These are phyloP conservation scores for Stenodera caucasica DNA, from an alignment of 2,888 invertebrate genomes.

Conservation along the genomic window DNA sequence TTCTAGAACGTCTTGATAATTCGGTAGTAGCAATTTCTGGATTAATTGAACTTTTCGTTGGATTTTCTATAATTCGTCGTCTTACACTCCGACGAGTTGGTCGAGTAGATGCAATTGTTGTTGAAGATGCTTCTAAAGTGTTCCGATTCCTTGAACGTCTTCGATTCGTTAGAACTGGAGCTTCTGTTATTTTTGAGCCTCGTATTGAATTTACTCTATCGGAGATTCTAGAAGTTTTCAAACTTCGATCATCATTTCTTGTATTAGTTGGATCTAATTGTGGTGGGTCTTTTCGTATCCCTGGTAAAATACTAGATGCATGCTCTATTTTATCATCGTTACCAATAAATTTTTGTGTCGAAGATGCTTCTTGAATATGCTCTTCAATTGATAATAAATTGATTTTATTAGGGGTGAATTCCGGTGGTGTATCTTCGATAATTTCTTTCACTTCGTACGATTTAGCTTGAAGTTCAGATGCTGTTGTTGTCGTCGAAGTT, in stretches of 20 bases:
- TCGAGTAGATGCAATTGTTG: constrained; percentile 14
- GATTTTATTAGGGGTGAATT: background rate
- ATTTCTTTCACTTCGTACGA: background rate
- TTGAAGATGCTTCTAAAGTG: constrained; percentile 7
- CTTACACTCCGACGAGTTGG: constrained; percentile 26
- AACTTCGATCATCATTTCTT: background rate
- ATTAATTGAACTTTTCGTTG: constrained; percentile 32
- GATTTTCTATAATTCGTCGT: constrained; percentile 28
- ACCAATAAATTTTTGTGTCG: background rate
- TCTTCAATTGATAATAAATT: background rate
- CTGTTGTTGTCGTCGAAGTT: background rate
- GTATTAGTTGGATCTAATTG: background rate
- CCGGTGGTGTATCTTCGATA: background rate
- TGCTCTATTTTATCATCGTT: background rate
- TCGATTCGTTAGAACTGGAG: constrained; percentile 7
- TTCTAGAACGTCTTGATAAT: constrained; percentile 40
- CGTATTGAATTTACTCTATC: background rate
- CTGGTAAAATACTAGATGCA: background rate
- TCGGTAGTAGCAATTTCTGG: constrained; percentile 37
- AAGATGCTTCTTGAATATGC: background rate
- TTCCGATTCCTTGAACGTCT: constrained; percentile 2
- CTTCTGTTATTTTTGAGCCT: background rate
- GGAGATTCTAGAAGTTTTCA: background rate
- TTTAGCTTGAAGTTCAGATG: background rate
- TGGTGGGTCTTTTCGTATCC: background rate